A percentile compares a stretch with the other conserved stretches of the same genome.
These are phyloP conservation scores for Oedothorax gibbosus DNA, from an alignment of 1,140 invertebrate genomes.

Conservation along the genomic window DNA sequence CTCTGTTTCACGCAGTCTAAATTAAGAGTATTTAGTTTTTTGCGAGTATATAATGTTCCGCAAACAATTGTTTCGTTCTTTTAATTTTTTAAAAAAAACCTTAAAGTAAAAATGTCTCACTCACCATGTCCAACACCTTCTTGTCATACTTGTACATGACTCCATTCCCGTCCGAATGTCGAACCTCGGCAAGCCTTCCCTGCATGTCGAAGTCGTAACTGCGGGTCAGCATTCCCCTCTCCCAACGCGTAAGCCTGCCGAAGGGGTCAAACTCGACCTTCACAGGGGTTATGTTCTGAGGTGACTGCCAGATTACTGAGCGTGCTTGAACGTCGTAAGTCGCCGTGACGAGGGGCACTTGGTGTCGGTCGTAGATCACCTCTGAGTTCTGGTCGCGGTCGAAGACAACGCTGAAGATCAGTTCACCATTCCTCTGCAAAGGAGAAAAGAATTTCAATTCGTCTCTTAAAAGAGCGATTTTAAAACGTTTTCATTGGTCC, in stretches of 20 bases:
- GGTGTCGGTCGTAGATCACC: constrained; percentile 86
- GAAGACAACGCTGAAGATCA: constrained; percentile 86
- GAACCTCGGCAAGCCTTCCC: constrained; percentile 85
- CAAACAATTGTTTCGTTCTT: background rate
- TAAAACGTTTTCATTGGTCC: too few species aligned
- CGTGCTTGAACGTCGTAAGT: constrained; percentile 87
- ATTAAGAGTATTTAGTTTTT: too few species aligned
- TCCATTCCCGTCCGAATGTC: constrained; percentile 80
- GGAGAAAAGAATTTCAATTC: background rate
- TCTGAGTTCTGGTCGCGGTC: constrained; percentile 88
- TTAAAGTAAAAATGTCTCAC: background rate
- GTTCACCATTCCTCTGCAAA: constrained; percentile 75
- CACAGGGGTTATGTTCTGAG: constrained; percentile 67
- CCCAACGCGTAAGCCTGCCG: constrained; percentile 90
- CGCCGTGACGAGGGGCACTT: constrained; percentile 84
- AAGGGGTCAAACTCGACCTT: constrained; percentile 73
- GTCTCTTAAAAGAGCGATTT: too few species aligned
- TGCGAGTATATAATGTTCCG: background rate
- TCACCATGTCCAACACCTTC: constrained; percentile 72
- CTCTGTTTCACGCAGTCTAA: too few species aligned
- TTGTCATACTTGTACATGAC: constrained; percentile 85
- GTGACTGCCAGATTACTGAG: constrained; percentile 73
- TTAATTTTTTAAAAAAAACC: too few species aligned
- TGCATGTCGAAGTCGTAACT: constrained; percentile 88
- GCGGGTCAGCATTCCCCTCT: constrained; percentile 87